Evolutionary conservation across 2,113 vertebrate species (phyloP).

Genomic region (Taurulus bubalis): DNA sequence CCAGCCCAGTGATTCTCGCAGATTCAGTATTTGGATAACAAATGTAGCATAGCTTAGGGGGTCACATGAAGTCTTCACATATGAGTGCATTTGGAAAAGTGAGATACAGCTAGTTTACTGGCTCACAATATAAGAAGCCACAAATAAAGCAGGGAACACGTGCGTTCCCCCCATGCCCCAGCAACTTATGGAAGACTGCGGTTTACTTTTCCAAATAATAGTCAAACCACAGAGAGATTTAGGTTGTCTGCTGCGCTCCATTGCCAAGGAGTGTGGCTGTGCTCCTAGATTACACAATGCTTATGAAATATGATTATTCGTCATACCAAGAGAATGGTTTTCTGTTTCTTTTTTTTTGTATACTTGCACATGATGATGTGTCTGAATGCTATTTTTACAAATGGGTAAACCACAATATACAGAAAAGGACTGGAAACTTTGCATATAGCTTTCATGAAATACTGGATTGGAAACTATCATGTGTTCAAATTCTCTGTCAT

Average conservation of each 20-base stretch:
- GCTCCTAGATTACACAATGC: slow-evolving; percentile 69
- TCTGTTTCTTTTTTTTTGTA: slow-evolving; percentile 15
- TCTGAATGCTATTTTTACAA: slow-evolving; percentile 55
- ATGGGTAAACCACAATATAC: slow-evolving; percentile 35
- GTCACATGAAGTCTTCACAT: slow-evolving; percentile 49
- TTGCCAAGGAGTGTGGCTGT: slow-evolving; percentile 62
- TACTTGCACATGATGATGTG: slow-evolving; percentile 40
- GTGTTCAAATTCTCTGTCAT: slow-evolving; percentile 63
- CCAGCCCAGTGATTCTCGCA: slow-evolving; percentile 40
- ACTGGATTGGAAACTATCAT: slow-evolving; percentile 58
- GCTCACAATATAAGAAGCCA: slow-evolving; percentile 55
- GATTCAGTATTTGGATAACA: slow-evolving; percentile 50
- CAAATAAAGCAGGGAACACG: slow-evolving; percentile 67
- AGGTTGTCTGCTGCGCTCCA: slow-evolving; percentile 56
- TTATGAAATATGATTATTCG: slow-evolving; percentile 64
- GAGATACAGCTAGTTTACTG: slow-evolving; percentile 48
- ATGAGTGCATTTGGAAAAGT: slow-evolving; percentile 40
- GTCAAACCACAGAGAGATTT: slow-evolving; percentile 72
- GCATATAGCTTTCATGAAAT: slow-evolving; percentile 19
- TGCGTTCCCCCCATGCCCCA: slow-evolving; percentile 41
- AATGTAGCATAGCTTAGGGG: slow-evolving; percentile 45
- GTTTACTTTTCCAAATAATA: slow-evolving; percentile 73
- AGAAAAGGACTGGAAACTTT: slow-evolving; percentile 61
- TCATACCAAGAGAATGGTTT: slow-evolving; percentile 39
- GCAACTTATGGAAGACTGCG: slow-evolving; percentile 64